Evolutionary conservation across 1,140 invertebrate genomes (phyloP).

Genomic region (Ylistrum balloti): DNA sequence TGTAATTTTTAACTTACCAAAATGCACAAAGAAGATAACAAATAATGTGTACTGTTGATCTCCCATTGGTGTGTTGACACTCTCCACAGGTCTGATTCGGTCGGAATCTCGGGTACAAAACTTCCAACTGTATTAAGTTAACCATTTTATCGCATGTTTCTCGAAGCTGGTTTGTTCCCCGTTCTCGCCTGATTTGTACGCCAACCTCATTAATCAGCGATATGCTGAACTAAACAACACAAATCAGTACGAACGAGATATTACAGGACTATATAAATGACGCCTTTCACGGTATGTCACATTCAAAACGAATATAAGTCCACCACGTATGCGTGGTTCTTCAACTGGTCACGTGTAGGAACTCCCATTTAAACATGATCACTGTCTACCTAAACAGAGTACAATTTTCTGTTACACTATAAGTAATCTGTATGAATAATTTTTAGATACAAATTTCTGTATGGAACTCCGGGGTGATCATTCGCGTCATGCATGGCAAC

Average conservation of each 20-base stretch:
- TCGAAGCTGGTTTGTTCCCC: neutral
- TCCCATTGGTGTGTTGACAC: neutral
- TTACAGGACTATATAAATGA: neutral
- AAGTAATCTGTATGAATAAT: too few species aligned
- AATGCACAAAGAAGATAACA: neutral
- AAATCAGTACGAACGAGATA: neutral
- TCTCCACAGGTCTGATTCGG: neutral
- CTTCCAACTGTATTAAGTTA: neutral
- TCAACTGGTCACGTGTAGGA: neutral
- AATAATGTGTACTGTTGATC: neutral
- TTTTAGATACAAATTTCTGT: too few species aligned
- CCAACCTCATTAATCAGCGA: neutral
- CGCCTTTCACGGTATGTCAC: neutral
- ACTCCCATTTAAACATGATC: neutral
- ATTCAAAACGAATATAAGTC: neutral
- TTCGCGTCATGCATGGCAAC: neutral
- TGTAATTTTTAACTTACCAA: neutral
- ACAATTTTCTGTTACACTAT: too few species aligned
- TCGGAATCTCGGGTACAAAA: neutral
- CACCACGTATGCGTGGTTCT: neutral
- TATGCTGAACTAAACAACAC: neutral
- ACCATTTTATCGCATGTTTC: slow-evolving; percentile 16
- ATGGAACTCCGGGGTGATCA: neutral
- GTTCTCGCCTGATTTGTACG: neutral
- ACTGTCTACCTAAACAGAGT: neutral